These are phyloP conservation scores for Hydrotaea diabolus DNA, from an alignment of 2,888 invertebrate species.

Conservation along the genomic window DNA sequence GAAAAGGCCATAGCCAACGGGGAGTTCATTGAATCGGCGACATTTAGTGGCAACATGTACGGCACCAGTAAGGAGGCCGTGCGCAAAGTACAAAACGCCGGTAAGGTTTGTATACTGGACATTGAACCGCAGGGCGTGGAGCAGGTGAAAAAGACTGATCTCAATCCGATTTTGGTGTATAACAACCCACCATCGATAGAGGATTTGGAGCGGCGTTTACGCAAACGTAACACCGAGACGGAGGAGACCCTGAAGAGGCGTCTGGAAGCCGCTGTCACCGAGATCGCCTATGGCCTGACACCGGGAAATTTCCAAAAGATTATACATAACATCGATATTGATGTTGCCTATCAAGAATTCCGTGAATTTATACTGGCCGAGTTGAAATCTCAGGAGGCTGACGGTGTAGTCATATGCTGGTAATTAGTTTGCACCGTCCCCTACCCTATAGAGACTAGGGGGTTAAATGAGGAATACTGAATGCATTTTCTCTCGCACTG, in stretches of 20 bases:
- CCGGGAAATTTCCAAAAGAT: slow-evolving; percentile 90
- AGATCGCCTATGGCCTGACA: slow-evolving; percentile 90
- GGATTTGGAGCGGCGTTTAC: slow-evolving; percentile 87
- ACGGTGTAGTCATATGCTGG: slow-evolving; percentile 80
- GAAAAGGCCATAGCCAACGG: slow-evolving; percentile 86
- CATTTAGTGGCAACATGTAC: slow-evolving; percentile 96
- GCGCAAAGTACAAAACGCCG: slow-evolving; percentile 88
- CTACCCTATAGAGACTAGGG: neutral
- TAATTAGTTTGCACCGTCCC: slow-evolving; percentile 13
- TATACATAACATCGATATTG: slow-evolving; percentile 91
- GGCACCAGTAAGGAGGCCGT: slow-evolving; percentile 96
- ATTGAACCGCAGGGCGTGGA: slow-evolving; percentile 97
- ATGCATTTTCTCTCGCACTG: slow-evolving; percentile 30
- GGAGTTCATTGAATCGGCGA: slow-evolving; percentile 95
- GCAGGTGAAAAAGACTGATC: slow-evolving; percentile 89
- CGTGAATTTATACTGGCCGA: slow-evolving; percentile 86
- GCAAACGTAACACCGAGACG: slow-evolving; percentile 93
- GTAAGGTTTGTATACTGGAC: slow-evolving; percentile 95
- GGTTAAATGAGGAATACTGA: neutral
- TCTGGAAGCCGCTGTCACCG: slow-evolving; percentile 88
- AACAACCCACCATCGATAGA: slow-evolving; percentile 94
- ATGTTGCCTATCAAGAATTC: slow-evolving; percentile 89
- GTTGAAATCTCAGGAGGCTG: slow-evolving; percentile 82
- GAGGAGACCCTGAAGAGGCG: slow-evolving; percentile 91
- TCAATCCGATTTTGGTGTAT: slow-evolving; percentile 93